A percentile compares a stretch with the other conserved stretches of the same genome.
Evolutionary conservation across 2,797 vertebrate genomes (phyloP).

Genomic region (Myotis planiceps): DNA sequence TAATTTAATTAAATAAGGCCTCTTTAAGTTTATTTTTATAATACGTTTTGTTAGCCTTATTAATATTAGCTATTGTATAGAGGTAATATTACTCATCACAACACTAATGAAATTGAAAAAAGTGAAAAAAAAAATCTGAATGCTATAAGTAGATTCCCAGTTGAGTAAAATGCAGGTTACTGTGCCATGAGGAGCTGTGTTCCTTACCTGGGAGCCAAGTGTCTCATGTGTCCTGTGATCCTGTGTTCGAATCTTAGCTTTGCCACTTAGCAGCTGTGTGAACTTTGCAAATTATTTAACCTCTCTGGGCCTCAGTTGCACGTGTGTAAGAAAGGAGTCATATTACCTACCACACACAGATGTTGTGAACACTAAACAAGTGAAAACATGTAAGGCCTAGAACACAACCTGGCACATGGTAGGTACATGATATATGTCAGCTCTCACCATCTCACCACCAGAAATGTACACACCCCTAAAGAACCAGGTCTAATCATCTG

Average conservation of each 20-base stretch:
- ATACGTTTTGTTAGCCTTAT: not conserved
- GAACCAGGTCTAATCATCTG: not conserved
- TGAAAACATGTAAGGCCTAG: not conserved
- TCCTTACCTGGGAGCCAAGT: accelerated
- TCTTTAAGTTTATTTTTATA: not conserved
- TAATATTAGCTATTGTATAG: not conserved
- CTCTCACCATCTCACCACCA: not conserved
- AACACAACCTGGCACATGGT: not conserved
- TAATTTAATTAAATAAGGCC: not conserved
- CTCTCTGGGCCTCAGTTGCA: not conserved
- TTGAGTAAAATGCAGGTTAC: not conserved
- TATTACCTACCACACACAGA: not conserved
- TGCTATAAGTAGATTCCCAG: not conserved
- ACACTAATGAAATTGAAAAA: not conserved
- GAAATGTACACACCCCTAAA: not conserved
- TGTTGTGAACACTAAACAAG: not conserved
- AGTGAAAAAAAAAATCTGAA: not conserved
- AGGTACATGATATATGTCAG: not conserved
- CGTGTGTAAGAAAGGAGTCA: not conserved
- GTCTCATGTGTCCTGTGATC: not conserved
- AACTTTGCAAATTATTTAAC: not conserved
- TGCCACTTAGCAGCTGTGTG: not conserved
- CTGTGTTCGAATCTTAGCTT: not conserved
- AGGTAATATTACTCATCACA: not conserved
- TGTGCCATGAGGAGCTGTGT: not conserved